Evolutionary conservation across 2,797 vertebrate species (phyloP), one percentile per base, ranked within the genome.

Genomic region (Falco biarmicus): DNA sequence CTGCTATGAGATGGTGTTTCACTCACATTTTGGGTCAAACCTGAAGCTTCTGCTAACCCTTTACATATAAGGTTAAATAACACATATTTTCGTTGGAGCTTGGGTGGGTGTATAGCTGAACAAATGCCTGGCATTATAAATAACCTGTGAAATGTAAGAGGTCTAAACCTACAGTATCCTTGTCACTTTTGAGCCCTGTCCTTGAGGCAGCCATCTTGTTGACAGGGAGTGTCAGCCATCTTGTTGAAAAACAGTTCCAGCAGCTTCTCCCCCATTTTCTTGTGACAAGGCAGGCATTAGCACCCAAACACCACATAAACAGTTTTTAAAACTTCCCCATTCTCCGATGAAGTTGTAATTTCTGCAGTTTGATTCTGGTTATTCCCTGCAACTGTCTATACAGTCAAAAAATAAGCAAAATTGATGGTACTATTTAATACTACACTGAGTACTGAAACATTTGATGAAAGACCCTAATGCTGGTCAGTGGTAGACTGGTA

Each of bases 161-260:
- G 43, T 16, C 31, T 34, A 83, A 34, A 76, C 10, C 3, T 34
- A 20, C 0, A 0, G 37, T 14, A 14, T 11, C 63, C 64, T 48
- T 2, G 56, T 24, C 13, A 9, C 53, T 66, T 18, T 31, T 17
- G 57, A 69, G 81, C 39, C 64, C 79, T 83, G 89, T 45, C 85
- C 87, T 86, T 91, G 61, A 53, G 81, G 94, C 95, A 94, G 95
- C 96, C 96, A 97, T 97, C 95, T 97, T 97, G 73, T 76, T 69
- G 75, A 8, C 63, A 71, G 86, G 37, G 57, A 59, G 47, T 70
- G 89, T 37, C 95, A 89, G 95, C 94, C 96, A 97, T 97, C 96
- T 97, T 97, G 94, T 96, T 60, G 92, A 75, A 34, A 57, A 28
- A 4, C 68, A 77, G 7, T 34, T 39, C 59, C 86, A 63, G 57